phyloP scores from a whole-genome alignment of 2,113 vertebrate species.

The Arizona elegans region DNA sequence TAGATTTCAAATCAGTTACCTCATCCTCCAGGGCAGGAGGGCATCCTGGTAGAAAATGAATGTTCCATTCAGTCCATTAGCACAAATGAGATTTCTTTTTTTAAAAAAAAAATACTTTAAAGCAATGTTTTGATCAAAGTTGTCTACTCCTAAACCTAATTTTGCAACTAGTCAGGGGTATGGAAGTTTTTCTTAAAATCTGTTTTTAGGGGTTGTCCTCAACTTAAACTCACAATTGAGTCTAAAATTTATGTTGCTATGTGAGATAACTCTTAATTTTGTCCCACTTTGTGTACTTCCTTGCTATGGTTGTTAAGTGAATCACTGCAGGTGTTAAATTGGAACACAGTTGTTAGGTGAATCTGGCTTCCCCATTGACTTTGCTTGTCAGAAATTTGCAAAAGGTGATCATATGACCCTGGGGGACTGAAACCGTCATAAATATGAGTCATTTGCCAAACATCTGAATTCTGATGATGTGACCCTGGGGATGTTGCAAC shows the following conservation, averaged over 20 bases:
- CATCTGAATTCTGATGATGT: neutral
- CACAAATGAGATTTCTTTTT: neutral
- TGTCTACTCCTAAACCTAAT: neutral
- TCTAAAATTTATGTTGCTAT: neutral
- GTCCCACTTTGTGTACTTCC: neutral
- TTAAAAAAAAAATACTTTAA: neutral
- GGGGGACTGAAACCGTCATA: neutral
- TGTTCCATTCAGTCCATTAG: neutral
- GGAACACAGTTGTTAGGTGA: neutral
- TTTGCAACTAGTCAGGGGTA: neutral
- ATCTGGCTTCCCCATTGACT: neutral
- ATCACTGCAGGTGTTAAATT: neutral
- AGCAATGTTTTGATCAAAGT: neutral
- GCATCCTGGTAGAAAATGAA: neutral
- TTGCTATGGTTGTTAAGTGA: neutral
- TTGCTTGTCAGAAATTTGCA: neutral
- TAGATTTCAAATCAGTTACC: neutral
- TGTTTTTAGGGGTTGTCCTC: neutral
- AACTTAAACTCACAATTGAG: neutral
- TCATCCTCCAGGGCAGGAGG: neutral
- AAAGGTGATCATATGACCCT: neutral
- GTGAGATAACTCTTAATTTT: neutral
- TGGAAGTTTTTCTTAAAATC: neutral
- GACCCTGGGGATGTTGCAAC: neutral
- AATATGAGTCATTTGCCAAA: neutral